Evolutionary conservation across 2,888 invertebrate species (phyloP), one percentile per base, ranked within the genome.

Genomic region (Clitarchus hookeri): DNA sequence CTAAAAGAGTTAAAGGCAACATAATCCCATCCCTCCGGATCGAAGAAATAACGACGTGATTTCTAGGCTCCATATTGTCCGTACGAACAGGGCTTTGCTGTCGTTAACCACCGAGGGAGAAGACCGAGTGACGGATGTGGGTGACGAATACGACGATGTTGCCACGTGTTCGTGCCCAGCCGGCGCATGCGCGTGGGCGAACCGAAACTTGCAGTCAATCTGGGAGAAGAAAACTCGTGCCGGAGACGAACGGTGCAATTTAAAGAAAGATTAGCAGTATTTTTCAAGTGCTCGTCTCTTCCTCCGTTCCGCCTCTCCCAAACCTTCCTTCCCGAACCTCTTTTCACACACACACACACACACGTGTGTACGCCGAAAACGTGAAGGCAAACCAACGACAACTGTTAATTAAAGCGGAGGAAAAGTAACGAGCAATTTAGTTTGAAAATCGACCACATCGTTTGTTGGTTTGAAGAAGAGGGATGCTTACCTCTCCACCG

Each of bases 221-320:
- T 6, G 65, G 16, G 65, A 19, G 12, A 1, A 65, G 65, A 65
- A 11, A 19, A 65, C 13, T 19, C 65, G 11, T 6, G 65, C n/a
- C n/a, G 65, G 65, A 65, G 65, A 65, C 65, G 19, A 19, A 65
- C 23, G 65, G 65, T 65, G 65, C 44, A 82, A 82, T 82, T 82
- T 82, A 82, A 82, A 82, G 82, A 82, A 82, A 82, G 82, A 26
- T 82, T 82, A 82, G 82, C 82, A 36, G 82, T 19, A 82, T 82
- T 82, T 82, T 27, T 82, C 82, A 82, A 26, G 82, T 36, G 27
- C 82, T 82, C 11, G 12, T 82, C 25, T 65, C n/a, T 65, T 65
- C n/a, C 65, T 16, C 23, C 48, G 6, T 48, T 12, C 48, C 48
- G 48, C 48, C n/a, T 48, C 12, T 48, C 65, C 65, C 13, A 19